A percentile compares a stretch with the other conserved stretches of the same genome.
phyloP scores from a whole-genome alignment of 2,888 invertebrate genomes.

The Cybosia mesomella region DNA sequence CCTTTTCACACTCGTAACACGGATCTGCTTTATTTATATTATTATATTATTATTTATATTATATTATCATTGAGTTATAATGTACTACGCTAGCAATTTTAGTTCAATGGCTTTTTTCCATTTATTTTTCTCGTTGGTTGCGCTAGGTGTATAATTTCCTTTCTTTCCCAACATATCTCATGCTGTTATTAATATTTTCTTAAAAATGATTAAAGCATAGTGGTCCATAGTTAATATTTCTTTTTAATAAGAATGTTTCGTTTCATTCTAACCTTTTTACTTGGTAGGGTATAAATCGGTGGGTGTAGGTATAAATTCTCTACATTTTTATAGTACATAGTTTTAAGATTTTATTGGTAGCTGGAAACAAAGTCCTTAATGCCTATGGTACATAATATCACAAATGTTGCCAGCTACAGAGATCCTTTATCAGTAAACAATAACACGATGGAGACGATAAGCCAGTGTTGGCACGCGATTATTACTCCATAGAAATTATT shows the following conservation, averaged over 20 bases:
- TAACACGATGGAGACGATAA: conserved; percentile 35
- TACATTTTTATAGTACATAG: too few relatives aligned
- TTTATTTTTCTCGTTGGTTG: background rate
- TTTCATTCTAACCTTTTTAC: background rate
- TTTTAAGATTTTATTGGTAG: too few relatives aligned
- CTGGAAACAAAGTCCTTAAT: too few relatives aligned
- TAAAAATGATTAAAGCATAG: background rate
- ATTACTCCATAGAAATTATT: background rate
- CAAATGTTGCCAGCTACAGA: conserved; percentile 16
- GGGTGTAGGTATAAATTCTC: background rate
- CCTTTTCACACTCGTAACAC: background rate
- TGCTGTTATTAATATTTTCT: background rate
- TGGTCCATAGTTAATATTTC: background rate
- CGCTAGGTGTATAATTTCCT: background rate
- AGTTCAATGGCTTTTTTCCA: too few relatives aligned
- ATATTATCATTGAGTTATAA: too few relatives aligned
- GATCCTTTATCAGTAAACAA: conserved; percentile 45
- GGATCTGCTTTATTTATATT: background rate
- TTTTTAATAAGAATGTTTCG: background rate
- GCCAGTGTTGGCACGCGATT: conserved; percentile 36
- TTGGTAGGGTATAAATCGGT: background rate
- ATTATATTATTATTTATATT: too few relatives aligned
- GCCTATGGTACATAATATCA: background rate
- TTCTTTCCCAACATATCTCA: background rate
- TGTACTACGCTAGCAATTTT: too few relatives aligned